These are phyloP conservation scores for Andricus grossulariae DNA, from an alignment of 1,140 invertebrate genomes.

Conservation along the genomic window DNA sequence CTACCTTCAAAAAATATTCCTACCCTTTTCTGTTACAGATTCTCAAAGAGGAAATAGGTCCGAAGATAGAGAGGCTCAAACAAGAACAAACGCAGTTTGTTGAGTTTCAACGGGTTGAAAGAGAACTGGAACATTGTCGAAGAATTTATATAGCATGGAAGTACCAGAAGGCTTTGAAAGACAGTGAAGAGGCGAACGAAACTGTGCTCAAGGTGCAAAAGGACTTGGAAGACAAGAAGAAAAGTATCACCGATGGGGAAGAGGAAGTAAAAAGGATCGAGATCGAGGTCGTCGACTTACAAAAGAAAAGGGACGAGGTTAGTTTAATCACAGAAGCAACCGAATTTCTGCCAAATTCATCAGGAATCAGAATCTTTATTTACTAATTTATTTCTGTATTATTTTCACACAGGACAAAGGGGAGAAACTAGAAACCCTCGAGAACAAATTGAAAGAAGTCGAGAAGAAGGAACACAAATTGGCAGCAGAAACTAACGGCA, in stretches of 20 bases:
- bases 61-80: constrained; percentile 90
- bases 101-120: constrained; percentile 90
- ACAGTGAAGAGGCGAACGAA: constrained; percentile 76
- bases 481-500: constrained; percentile 81
- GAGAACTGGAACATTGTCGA: constrained; percentile 91
- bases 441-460: constrained; percentile 80
- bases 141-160: constrained; percentile 87
- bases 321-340: constrained; percentile 45
- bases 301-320: constrained; percentile 78
- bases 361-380: not conserved
- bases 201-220: constrained; percentile 76
- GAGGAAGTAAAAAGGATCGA: constrained; percentile 78
- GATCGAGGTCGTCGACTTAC: constrained; percentile 75
- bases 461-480: constrained; percentile 84
- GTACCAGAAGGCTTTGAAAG: constrained; percentile 78
- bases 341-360: constrained; percentile 28
- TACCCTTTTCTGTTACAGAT: constrained; percentile 77
- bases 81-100: constrained; percentile 90
- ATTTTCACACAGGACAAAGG: constrained; percentile 79
- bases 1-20: too few relatives aligned
- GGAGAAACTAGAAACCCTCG: constrained; percentile 80
- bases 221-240: constrained; percentile 76
- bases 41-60: constrained; percentile 91
- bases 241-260: constrained; percentile 78
- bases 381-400: constrained; percentile 36